Evolutionary conservation across 2,113 vertebrate species (phyloP).

Genomic region (Lipophrys pholis): DNA sequence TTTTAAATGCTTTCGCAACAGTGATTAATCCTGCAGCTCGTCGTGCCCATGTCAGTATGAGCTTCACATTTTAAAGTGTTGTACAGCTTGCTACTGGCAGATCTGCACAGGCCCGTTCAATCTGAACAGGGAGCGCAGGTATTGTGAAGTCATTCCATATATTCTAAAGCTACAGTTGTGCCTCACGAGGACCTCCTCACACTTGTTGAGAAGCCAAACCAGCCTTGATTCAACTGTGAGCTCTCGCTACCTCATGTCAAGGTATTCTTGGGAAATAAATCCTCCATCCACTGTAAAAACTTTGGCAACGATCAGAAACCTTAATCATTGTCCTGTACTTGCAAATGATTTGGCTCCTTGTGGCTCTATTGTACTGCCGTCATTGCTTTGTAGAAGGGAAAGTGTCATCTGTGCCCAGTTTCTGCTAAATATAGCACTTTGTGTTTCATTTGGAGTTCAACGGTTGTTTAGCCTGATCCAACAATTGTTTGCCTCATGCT

Average conservation of each 20-base stretch:
- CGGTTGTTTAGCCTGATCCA: slow-evolving; percentile 44
- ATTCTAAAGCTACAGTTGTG: slow-evolving; percentile 10
- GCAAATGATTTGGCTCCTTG: slow-evolving; percentile 22
- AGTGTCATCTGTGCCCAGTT: slow-evolving; percentile 43
- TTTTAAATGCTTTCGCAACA: not conserved
- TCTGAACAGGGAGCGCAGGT: slow-evolving; percentile 2
- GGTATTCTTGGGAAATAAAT: slow-evolving; percentile 4
- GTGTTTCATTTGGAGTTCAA: slow-evolving; percentile 35
- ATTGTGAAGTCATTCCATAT: not conserved
- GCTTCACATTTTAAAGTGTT: not conserved
- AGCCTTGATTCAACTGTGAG: not conserved
- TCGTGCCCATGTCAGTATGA: not conserved
- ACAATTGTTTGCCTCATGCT: slow-evolving; percentile 27
- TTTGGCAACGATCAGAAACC: slow-evolving; percentile 14
- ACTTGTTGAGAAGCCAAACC: not conserved
- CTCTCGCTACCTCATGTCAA: not conserved
- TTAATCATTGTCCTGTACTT: slow-evolving; percentile 18
- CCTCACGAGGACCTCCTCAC: not conserved
- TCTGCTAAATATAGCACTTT: slow-evolving; percentile 58
- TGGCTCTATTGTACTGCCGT: slow-evolving; percentile 5
- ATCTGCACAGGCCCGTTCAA: not conserved
- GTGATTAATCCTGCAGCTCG: not conserved
- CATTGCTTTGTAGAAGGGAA: slow-evolving; percentile 1
- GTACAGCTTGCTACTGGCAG: not conserved
- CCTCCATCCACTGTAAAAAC: slow-evolving; percentile 1